Evolutionary conservation across 2,797 vertebrate genomes (phyloP), one percentile per base, ranked within the genome.

Genomic region (Helicolenus hilgendorfi): DNA sequence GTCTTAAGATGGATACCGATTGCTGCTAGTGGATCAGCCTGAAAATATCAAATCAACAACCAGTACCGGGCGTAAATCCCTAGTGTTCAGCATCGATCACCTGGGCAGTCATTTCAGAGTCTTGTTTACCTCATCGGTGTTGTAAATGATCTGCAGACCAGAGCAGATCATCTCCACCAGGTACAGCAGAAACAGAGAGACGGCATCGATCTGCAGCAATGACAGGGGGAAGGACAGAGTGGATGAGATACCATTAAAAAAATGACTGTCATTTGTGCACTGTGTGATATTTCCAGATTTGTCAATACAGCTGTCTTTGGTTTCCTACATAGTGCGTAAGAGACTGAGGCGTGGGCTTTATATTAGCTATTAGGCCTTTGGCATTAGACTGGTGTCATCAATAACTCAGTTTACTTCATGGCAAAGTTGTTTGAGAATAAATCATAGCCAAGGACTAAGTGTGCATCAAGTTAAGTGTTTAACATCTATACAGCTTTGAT

Each of bases 111-210:
- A 73, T 85, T 81, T 55, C 3, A 49, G 71, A 9, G 72, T 65
- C 35, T 45, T 76, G 81, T 90, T 96, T 98, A 99, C 99, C 98
- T 99, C 99, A 86, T 99, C 99, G 1, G 98, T 99, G 96, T 99
- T 99, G 96, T 99, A 99, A 97, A 99, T 98, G 92, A 99, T 98
- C 97, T 99, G 99, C 73, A 99, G 98, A 38, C 98, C 99, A 0
- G 98, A 99, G 92, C 98, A 98, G 93, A 99, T 99, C 99, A 99
- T 99, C 97, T 99, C 98, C 92, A 99, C 99, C 97, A 99, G 96
- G 92, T 99, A 99, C 24, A 99, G 97, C 63, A 99, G 98, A 93
- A 98, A 99, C 29, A 99, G 98, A 2, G 98, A 99, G 20, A 99
- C 91, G 0, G 98, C 97, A 92, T 98, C 98, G 90, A 99, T 99